phyloP scores from a whole-genome alignment of 2,797 vertebrate species.

The Chromobotia macracanthus region DNA sequence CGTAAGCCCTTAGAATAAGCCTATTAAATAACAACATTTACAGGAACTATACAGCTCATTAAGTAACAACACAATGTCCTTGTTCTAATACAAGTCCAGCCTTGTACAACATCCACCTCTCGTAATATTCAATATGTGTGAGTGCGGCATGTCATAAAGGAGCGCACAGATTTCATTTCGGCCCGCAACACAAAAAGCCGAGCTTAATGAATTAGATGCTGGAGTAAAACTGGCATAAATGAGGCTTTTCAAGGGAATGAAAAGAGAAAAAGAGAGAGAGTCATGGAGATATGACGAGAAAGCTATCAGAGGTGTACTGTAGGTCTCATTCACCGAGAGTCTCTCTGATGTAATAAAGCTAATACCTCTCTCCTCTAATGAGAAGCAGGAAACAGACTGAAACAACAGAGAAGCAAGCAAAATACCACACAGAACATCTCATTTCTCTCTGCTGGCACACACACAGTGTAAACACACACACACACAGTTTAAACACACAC shows the following conservation, averaged over 20 bases:
- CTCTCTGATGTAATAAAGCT: constrained; percentile 56
- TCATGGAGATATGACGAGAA: constrained; percentile 47
- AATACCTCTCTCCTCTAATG: constrained; percentile 47
- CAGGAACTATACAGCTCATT: background rate
- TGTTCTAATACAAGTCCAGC: constrained; percentile 29
- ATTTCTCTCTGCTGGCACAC: constrained; percentile 7
- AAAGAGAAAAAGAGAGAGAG: constrained; percentile 23
- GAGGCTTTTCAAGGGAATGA: constrained; percentile 44
- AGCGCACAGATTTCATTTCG: constrained; percentile 22
- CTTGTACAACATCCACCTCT: constrained; percentile 15
- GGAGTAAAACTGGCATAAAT: constrained; percentile 40
- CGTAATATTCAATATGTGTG: constrained; percentile 26
- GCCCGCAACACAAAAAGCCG: constrained; percentile 11
- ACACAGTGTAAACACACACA: constrained; percentile 10
- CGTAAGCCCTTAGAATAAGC: background rate
- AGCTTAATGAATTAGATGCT: constrained; percentile 46
- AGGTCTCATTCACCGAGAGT: constrained; percentile 34
- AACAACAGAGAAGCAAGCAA: constrained; percentile 53
- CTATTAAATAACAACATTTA: background rate
- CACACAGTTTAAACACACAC: background rate
- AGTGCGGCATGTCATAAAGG: constrained; percentile 12
- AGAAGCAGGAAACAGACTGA: constrained; percentile 45
- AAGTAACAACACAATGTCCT: background rate
- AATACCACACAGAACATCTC: constrained; percentile 21
- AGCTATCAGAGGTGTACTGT: constrained; percentile 37